Percentiles rank a stretch among this genome's conserved stretches.
Evolutionary conservation across 1,140 invertebrate genomes (phyloP).

Genomic region (Leptopilina clavipes): DNA sequence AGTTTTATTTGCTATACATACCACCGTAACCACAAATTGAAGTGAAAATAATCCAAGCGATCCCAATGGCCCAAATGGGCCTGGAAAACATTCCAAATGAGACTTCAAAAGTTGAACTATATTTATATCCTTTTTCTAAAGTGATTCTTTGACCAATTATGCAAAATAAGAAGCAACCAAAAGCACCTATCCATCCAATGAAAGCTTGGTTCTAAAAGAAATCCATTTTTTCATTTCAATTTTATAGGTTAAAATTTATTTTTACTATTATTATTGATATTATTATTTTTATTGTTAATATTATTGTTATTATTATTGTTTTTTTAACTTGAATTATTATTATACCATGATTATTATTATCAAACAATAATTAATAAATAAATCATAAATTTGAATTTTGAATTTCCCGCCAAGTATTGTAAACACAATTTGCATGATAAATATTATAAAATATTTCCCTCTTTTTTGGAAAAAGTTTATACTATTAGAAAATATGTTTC

Average conservation of each 20-base stretch:
- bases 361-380: too few relatives aligned
- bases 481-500: too few relatives aligned
- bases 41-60: constrained; percentile 73
- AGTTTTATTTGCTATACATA: background rate
- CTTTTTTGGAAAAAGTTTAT: too few relatives aligned
- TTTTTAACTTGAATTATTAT: too few relatives aligned
- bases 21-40: constrained; percentile 64
- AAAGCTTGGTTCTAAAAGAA: background rate
- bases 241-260: background rate
- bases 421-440: too few relatives aligned
- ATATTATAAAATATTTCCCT: too few relatives aligned
- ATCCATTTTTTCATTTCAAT: background rate
- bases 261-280: background rate
- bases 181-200: constrained; percentile 3
- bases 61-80: constrained; percentile 67
- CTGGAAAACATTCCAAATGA: constrained; percentile 66
- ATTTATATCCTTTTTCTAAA: constrained; percentile 21
- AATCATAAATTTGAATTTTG: too few relatives aligned
- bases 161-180: background rate
- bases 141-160: background rate
- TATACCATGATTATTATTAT: too few relatives aligned
- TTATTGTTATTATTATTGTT: too few relatives aligned
- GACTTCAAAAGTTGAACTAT: constrained; percentile 43
- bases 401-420: too few relatives aligned
- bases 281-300: too few relatives aligned